Conservation (phyloP, 2,888 invertebrate genomes). For the Habroteleia sp. region DNA sequence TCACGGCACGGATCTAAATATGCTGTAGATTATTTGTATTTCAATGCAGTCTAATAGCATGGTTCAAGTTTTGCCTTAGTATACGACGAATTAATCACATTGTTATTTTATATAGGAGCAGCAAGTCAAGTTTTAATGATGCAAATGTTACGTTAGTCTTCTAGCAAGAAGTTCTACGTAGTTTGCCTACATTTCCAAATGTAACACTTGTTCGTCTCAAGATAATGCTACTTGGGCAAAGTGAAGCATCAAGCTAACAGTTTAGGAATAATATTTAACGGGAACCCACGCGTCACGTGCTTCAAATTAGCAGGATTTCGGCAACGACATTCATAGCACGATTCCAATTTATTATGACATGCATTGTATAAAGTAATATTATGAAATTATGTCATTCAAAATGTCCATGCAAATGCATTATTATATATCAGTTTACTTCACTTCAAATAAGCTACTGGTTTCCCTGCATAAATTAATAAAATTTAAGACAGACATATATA, state of each 20-base stretch:
- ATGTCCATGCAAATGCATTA: slow-evolving; percentile 28
- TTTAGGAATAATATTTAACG: slow-evolving; percentile 61
- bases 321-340: slow-evolving; percentile 55
- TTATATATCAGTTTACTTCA: slow-evolving; percentile 19
- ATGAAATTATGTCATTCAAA: slow-evolving; percentile 49
- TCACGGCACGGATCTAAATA: no score
- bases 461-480: no score
- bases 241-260: slow-evolving; percentile 57
- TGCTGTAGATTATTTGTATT: no score
- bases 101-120: slow-evolving; percentile 43
- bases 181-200: slow-evolving; percentile 59
- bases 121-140: slow-evolving; percentile 59
- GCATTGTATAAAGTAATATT: slow-evolving; percentile 53
- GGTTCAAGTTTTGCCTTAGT: no score
- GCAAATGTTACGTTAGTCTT: slow-evolving; percentile 35
- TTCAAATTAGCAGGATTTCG: slow-evolving; percentile 57
- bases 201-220: slow-evolving; percentile 56
- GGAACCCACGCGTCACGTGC: slow-evolving; percentile 53
- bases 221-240: slow-evolving; percentile 59
- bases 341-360: slow-evolving; percentile 44
- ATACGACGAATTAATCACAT: slow-evolving; percentile 53
- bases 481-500: no score
- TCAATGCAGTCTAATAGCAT: no score
- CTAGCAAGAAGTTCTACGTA: slow-evolving; percentile 38
- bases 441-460: slow-evolving; percentile 16